Conservation (phyloP, 2,888 invertebrate genomes). For the Chalcis sispes region DNA sequence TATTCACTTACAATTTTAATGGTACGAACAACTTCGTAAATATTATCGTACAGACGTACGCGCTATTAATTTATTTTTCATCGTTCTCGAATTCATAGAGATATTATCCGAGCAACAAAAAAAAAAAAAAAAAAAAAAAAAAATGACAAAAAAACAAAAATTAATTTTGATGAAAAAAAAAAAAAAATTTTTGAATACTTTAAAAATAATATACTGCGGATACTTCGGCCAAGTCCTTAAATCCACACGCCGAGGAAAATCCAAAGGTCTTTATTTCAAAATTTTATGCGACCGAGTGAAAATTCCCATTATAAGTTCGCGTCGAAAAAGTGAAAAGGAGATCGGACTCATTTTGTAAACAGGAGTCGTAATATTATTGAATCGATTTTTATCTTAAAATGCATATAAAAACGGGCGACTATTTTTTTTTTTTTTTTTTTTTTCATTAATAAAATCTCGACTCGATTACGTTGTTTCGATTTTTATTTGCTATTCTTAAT, state of each 20-base stretch:
- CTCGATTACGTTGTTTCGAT: too few species aligned
- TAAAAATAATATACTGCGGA: not conserved
- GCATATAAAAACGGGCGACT: too few species aligned
- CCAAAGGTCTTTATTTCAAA: not conserved
- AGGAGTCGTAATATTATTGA: too few species aligned
- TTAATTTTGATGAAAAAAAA: too few species aligned
- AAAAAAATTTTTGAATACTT: slow-evolving; percentile 9
- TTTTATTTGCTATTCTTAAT: too few species aligned
- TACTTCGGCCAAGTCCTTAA: not conserved
- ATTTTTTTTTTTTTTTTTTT: too few species aligned
- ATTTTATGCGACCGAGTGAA: not conserved
- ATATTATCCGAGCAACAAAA: slow-evolving; percentile 13
- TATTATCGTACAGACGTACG: not conserved
- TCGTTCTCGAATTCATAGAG: slow-evolving; percentile 29
- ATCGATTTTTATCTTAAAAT: too few species aligned
- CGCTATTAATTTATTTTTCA: slow-evolving; percentile 33
- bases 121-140: too few species aligned
- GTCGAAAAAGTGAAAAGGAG: slow-evolving; percentile 2
- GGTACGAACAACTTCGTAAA: slow-evolving; percentile 34
- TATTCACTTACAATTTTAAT: slow-evolving; percentile 21
- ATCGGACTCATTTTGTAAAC: not conserved
- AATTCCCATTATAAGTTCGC: not conserved
- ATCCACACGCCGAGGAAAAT: not conserved
- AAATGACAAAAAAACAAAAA: not conserved
- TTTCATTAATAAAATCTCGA: too few species aligned